These are phyloP conservation scores for Zootoca vivipara DNA, from an alignment of 2,113 vertebrate species.

Conservation along the genomic window DNA sequence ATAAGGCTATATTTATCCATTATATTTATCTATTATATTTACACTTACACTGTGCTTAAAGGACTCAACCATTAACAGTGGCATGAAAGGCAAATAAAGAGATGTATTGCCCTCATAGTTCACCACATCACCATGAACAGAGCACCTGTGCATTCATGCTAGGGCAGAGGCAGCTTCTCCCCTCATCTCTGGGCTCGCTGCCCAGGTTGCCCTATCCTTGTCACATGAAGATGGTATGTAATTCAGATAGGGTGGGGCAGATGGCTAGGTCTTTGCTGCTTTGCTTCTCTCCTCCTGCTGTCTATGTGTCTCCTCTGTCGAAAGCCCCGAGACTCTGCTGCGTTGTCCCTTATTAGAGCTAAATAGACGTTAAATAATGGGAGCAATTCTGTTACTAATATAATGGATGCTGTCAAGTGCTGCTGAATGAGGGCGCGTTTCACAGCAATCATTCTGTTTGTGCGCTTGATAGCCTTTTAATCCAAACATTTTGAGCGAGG, in stretches of 20 bases:
- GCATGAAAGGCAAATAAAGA: not conserved
- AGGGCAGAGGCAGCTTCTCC: not conserved
- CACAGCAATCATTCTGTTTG: slow-evolving; percentile 21
- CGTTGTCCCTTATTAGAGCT: not conserved
- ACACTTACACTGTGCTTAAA: not conserved
- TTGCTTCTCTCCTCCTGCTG: not conserved
- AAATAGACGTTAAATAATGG: not conserved
- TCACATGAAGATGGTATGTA: not conserved
- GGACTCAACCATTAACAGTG: not conserved
- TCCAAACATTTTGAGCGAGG: not conserved
- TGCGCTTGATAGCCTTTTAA: slow-evolving; percentile 27
- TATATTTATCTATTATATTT: not conserved
- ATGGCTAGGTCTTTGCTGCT: rapidly evolving
- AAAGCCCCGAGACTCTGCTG: too few relatives aligned
- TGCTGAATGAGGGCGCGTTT: slow-evolving; percentile 20
- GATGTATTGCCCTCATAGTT: not conserved
- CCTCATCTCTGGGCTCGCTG: not conserved
- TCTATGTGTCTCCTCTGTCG: not conserved
- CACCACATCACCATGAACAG: not conserved
- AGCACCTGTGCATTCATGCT: not conserved
- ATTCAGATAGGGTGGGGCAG: not conserved
- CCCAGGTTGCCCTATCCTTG: not conserved
- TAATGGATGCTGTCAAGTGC: not conserved
- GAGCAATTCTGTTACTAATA: not conserved
- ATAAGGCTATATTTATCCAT: not conserved